Conservation (phyloP, 2,888 invertebrate genomes). For the Cheiracanthium punctorium region DNA sequence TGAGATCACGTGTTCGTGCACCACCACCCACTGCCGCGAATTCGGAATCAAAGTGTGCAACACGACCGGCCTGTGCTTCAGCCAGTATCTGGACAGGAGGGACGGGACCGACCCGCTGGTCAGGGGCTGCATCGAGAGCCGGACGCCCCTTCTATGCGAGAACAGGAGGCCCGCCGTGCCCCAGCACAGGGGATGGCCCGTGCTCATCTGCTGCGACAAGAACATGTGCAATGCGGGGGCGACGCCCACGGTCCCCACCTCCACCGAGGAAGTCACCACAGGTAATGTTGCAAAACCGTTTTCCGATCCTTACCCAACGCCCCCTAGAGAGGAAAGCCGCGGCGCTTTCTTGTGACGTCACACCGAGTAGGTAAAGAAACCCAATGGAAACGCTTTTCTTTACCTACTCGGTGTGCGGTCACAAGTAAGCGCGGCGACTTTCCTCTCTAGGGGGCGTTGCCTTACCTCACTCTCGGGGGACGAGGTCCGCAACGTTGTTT, state of each 20-base stretch:
- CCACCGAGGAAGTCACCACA: conserved; percentile 70
- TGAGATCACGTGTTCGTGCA: conserved; percentile 75
- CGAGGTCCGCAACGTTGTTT: too few relatives aligned
- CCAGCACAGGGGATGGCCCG: conserved; percentile 75
- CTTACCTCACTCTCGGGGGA: too few relatives aligned
- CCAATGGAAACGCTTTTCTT: too few relatives aligned
- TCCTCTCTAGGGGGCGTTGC: too few relatives aligned
- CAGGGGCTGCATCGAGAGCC: conserved; percentile 76
- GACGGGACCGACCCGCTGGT: conserved; percentile 74
- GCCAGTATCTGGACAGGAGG: conserved; percentile 75
- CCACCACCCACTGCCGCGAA: conserved; percentile 75
- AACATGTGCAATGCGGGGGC: conserved; percentile 75
- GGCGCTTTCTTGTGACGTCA: too few relatives aligned
- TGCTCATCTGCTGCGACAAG: conserved; percentile 76
- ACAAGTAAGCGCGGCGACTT: too few relatives aligned
- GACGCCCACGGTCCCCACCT: conserved; percentile 71
- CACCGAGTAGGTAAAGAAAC: too few relatives aligned
- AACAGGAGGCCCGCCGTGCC: conserved; percentile 75
- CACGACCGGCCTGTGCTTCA: conserved; percentile 76
- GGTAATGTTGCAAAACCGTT: not conserved
- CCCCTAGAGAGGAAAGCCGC: too few relatives aligned
- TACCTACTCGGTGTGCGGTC: not conserved
- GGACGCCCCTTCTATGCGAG: conserved; percentile 77
- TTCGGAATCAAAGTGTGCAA: conserved; percentile 73
- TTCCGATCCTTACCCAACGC: not conserved